Evolutionary conservation across 2,888 invertebrate species (phyloP).

Genomic region (Quadroppia sp.): DNA sequence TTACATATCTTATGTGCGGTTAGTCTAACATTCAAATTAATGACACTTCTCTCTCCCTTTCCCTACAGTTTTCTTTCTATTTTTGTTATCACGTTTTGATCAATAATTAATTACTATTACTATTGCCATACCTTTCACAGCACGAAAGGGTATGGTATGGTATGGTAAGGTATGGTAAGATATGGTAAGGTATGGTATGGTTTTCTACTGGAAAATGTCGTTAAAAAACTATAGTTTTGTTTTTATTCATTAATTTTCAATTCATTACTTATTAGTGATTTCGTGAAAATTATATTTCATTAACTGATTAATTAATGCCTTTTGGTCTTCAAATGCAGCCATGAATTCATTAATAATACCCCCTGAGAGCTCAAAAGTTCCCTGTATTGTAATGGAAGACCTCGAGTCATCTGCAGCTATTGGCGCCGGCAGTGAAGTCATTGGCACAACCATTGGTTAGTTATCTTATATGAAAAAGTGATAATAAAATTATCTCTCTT

Average conservation of each 20-base stretch:
- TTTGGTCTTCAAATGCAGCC: conserved; percentile 44
- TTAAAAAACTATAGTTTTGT: too few relatives aligned
- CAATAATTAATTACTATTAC: background rate
- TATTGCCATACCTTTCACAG: too few relatives aligned
- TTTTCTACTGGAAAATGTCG: too few relatives aligned
- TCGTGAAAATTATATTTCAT: background rate
- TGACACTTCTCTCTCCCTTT: background rate
- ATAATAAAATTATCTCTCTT: background rate
- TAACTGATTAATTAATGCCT: background rate
- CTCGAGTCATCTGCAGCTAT: conserved; percentile 32
- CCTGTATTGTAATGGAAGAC: conserved; percentile 40
- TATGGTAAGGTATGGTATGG: too few relatives aligned
- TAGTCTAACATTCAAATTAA: conserved; percentile 25
- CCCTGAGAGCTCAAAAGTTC: conserved; percentile 49
- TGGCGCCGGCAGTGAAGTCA: conserved; percentile 5
- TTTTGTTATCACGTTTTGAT: too few relatives aligned
- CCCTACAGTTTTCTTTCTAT: too few relatives aligned
- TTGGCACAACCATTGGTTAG: conserved; percentile 21
- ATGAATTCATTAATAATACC: conserved; percentile 47
- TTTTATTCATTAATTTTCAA: too few relatives aligned
- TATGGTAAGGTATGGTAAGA: too few relatives aligned
- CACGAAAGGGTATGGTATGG: too few relatives aligned
- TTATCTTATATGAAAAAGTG: background rate
- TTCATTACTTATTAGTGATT: too few relatives aligned
- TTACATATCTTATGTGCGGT: conserved; percentile 36